Conservation (phyloP, 23 tunicate genomes). For the Trididemnum clinides region DNA sequence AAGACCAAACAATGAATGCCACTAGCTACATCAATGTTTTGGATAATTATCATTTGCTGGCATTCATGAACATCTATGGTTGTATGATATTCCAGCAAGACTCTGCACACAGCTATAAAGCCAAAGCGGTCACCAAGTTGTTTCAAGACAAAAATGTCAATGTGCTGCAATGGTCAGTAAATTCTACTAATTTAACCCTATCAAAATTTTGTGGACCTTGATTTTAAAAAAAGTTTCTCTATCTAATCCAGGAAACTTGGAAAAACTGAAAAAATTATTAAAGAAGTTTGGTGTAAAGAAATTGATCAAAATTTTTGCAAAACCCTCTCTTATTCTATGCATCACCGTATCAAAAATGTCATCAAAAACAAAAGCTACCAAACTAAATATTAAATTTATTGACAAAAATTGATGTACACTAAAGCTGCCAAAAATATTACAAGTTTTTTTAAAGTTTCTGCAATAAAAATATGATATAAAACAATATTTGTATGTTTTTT, state of each 20-base stretch:
- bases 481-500: slow-evolving; percentile 5
- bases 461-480: slow-evolving; percentile 3
- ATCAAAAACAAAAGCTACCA: slow-evolving; percentile 15
- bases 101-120: slow-evolving; percentile 4
- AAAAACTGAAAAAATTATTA: slow-evolving; percentile 10
- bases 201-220: slow-evolving; percentile 18
- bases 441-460: background rate
- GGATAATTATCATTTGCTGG: slow-evolving; percentile 4
- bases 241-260: background rate
- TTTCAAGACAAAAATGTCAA: slow-evolving; percentile 34
- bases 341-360: slow-evolving; percentile 1
- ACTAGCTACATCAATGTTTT: slow-evolving; percentile 32
- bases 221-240: background rate
- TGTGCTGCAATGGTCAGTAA: slow-evolving; percentile 18
- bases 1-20: slow-evolving; percentile 17
- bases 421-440: slow-evolving; percentile 2
- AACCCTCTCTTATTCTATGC: slow-evolving; percentile 4
- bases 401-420: background rate
- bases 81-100: no score
- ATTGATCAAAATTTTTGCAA: slow-evolving; percentile 7
- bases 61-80: no score
- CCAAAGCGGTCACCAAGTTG: slow-evolving; percentile 32
- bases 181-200: no score
- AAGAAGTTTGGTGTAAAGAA: slow-evolving; percentile 8
- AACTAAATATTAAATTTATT: background rate